Evolutionary conservation across 1,140 invertebrate genomes (phyloP), one percentile per base, ranked within the genome.

Genomic region (Ceratina australensis): DNA sequence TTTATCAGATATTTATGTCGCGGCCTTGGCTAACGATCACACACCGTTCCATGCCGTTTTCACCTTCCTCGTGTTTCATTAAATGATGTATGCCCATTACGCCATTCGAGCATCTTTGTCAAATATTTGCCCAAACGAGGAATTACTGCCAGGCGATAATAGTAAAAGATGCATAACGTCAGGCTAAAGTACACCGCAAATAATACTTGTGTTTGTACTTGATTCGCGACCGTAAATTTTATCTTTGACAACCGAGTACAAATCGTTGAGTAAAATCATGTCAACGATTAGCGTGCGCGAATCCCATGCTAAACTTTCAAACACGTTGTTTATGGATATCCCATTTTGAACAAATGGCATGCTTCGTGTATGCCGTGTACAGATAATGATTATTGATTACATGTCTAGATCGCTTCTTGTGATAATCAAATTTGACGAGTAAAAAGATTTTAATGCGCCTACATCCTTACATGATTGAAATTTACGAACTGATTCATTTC

Each of bases 171-270:
- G 12, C 26, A 54, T 18, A 42, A 42, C 13, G 7, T 66, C 22
- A 1, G 10, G 61, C 16, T 71, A 63, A 26, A n/a, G 15, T 52
- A 69, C 24, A 54, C 13, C 8, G 16, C 13, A 42, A 22, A 60
- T 60, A 42, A 42, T n/a, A 75, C 18, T 15, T 7, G 60, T 59
- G 57, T 10, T 60, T 63, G 15, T 13, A 49, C 12, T 28, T 59
- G 24, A 69, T 50, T 75, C 28, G 59, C 15, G 4, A 33, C 28
- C 24, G 22, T 26, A 42, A 26, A 3, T 69, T 67, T 20, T 26
- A 56, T 42, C 13, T 49, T 57, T 77, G 74, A 71, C 67, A 77
- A 42, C 33, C 57, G 66, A 61, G 66, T 60, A 76, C 20, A 50
- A 68, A 22, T 56, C 65, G 15, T 28, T 8, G 22, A 68, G 0